phyloP scores from a whole-genome alignment of 1,140 invertebrate species.

The Drosophila navojoa region DNA sequence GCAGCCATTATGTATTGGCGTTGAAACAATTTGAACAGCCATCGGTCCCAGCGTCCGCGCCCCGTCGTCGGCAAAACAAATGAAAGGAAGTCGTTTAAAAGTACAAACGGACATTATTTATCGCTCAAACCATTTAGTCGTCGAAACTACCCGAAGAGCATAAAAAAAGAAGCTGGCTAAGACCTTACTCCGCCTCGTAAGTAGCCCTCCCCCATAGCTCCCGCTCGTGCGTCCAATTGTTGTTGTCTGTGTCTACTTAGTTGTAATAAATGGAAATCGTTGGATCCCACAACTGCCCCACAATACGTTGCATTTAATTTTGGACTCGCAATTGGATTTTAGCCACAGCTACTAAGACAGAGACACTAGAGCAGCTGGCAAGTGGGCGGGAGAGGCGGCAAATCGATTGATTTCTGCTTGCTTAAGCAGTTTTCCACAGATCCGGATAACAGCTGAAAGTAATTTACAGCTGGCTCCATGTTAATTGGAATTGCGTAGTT shows the following conservation, averaged over 20 bases:
- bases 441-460: slow-evolving; percentile 43
- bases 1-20: slow-evolving; percentile 83
- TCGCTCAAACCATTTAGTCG: slow-evolving; percentile 81
- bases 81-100: slow-evolving; percentile 84
- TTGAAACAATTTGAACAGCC: slow-evolving; percentile 83
- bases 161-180: slow-evolving; percentile 35
- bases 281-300: slow-evolving; percentile 39
- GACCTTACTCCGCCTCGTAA: not conserved
- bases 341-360: slow-evolving; percentile 50
- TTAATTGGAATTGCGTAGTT: slow-evolving; percentile 49
- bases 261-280: slow-evolving; percentile 75
- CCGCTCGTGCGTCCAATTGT: slow-evolving; percentile 4
- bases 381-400: not conserved
- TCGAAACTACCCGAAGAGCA: slow-evolving; percentile 66
- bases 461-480: slow-evolving; percentile 61
- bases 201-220: slow-evolving; percentile 1
- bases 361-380: not conserved
- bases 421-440: slow-evolving; percentile 59
- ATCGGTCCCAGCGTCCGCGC: slow-evolving; percentile 29
- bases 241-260: slow-evolving; percentile 72
- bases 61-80: slow-evolving; percentile 67
- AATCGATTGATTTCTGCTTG: slow-evolving; percentile 83
- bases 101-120: slow-evolving; percentile 84
- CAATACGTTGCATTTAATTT: slow-evolving; percentile 75
- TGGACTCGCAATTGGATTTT: slow-evolving; percentile 52